Evolutionary conservation across 2,113 vertebrate species (phyloP).

Genomic region (Tragulus kanchil): DNA sequence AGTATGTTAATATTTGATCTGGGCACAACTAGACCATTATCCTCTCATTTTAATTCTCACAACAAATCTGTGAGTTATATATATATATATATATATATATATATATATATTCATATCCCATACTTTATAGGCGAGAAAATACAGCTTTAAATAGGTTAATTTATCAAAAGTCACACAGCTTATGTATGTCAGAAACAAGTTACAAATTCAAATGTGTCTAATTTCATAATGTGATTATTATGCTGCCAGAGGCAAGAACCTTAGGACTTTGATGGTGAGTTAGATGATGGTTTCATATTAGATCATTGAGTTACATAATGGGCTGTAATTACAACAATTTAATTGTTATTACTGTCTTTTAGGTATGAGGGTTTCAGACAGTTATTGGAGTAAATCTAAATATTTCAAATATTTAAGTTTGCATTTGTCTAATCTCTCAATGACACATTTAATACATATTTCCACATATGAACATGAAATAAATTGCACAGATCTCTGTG

Average conservation of each 20-base stretch:
- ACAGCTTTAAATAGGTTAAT: neutral
- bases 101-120: neutral
- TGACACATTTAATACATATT: neutral
- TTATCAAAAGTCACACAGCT: neutral
- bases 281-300: neutral
- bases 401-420: neutral
- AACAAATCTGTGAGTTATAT: neutral
- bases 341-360: neutral
- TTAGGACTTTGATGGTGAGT: neutral
- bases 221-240: neutral
- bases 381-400: neutral
- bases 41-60: neutral
- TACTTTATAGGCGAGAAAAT: neutral
- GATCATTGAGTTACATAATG: neutral
- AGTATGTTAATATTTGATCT: constrained; percentile 13
- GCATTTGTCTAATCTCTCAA: neutral
- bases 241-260: neutral
- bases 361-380: neutral
- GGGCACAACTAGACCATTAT: neutral
- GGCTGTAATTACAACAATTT: neutral
- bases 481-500: neutral
- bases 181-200: neutral
- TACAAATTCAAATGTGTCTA: neutral
- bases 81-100: neutral
- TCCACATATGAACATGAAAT: neutral